Percentiles rank a stretch among this genome's conserved stretches.
These are phyloP conservation scores for Parascotia fuliginaria DNA, from an alignment of 2,888 invertebrate genomes.

Conservation along the genomic window DNA sequence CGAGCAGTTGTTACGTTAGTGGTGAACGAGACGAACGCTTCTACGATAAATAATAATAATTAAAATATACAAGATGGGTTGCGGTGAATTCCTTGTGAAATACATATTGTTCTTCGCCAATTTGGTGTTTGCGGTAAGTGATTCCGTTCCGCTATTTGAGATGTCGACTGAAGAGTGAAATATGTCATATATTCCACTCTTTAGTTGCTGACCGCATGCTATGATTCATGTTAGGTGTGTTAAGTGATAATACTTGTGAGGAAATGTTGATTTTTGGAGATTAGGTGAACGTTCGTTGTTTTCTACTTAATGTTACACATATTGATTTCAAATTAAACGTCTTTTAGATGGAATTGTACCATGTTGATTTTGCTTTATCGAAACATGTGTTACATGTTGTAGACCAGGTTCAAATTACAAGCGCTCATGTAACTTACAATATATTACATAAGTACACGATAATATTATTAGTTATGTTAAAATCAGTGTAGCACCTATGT, in stretches of 20 bases:
- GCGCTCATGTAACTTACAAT: too few relatives aligned
- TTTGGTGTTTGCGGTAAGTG: conserved; percentile 90
- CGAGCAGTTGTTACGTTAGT: conserved; percentile 2
- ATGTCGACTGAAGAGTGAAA: not conserved
- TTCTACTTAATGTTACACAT: too few relatives aligned
- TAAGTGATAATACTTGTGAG: not conserved
- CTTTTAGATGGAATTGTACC: too few relatives aligned
- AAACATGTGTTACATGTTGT: too few relatives aligned
- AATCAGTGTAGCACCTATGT: too few relatives aligned
- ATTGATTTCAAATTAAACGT: too few relatives aligned
- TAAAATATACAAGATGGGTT: conserved; percentile 82
- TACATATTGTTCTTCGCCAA: conserved; percentile 92
- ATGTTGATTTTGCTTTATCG: too few relatives aligned
- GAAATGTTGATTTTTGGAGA: not conserved
- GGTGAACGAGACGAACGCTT: not conserved
- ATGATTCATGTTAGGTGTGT: not conserved
- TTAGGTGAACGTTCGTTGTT: too few relatives aligned
- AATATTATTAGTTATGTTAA: too few relatives aligned
- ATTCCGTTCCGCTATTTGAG: not conserved
- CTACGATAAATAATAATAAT: not conserved
- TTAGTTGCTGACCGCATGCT: too few relatives aligned
- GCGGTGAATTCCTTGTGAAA: conserved; percentile 83
- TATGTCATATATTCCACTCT: too few relatives aligned
- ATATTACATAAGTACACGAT: too few relatives aligned
- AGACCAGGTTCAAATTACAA: not conserved